phyloP scores from a whole-genome alignment of 2,888 invertebrate species.

The Drosophila sordidula region DNA sequence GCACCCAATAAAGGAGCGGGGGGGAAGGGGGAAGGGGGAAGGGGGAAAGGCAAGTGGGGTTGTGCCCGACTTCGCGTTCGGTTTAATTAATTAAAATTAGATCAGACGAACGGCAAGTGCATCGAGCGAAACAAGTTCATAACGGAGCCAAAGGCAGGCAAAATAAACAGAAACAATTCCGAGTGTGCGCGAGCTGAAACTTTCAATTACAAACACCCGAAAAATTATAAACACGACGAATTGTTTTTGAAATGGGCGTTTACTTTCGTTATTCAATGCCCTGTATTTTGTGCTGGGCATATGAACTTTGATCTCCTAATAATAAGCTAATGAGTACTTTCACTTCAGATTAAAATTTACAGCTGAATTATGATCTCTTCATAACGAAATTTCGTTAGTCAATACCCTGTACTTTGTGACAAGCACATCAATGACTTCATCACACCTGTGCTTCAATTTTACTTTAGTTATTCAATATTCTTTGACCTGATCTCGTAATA shows the following conservation, averaged over 20 bases:
- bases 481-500: no score
- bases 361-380: no score
- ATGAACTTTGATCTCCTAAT: no score
- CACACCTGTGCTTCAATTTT: not conserved
- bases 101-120: constrained; percentile 53
- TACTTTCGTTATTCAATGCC: no score
- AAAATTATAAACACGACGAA: constrained; percentile 14
- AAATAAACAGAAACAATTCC: constrained; percentile 11
- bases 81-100: constrained; percentile 59
- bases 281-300: no score
- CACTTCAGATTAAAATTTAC: no score
- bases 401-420: no score
- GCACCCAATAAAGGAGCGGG: constrained; percentile 29
- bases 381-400: no score
- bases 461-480: not conserved
- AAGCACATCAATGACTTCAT: not conserved
- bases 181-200: constrained; percentile 22
- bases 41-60: not conserved
- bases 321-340: no score
- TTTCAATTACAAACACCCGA: constrained; percentile 32
- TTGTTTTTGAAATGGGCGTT: not conserved
- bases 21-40: no score
- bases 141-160: constrained; percentile 8
- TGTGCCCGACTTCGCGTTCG: constrained; percentile 26
- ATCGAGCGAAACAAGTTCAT: constrained; percentile 39